Evolutionary conservation across 1,140 invertebrate species (phyloP).

Genomic region (Microplitis mediator): DNA sequence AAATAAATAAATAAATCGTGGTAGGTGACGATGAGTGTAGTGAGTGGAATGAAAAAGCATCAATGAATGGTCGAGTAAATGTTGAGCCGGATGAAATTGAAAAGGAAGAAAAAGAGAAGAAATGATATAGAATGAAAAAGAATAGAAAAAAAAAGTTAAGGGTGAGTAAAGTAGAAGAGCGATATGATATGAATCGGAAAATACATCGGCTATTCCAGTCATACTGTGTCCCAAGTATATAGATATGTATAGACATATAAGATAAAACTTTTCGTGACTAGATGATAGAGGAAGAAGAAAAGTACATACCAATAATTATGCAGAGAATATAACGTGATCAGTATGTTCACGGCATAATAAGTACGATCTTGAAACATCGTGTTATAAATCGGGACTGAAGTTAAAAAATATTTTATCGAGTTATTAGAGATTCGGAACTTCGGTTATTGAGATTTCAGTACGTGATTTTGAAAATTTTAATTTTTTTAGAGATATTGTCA

Average conservation of each 20-base stretch:
- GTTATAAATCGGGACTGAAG: no score
- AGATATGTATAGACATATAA: no score
- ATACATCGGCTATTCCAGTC: conserved; percentile 10
- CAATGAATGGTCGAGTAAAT: no score
- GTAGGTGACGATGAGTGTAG: no score
- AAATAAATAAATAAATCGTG: no score
- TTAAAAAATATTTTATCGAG: background rate
- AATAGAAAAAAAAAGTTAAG: background rate
- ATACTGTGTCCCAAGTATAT: background rate
- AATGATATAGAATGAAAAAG: background rate
- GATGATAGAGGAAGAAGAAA: background rate
- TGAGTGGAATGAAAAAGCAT: no score
- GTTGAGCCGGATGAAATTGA: no score
- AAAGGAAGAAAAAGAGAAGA: background rate
- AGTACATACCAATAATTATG: conserved; percentile 27
- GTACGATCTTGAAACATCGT: background rate
- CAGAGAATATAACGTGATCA: conserved; percentile 17
- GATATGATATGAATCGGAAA: background rate
- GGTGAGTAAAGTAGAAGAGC: background rate
- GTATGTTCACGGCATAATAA: conserved; percentile 21
- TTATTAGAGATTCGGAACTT: no score
- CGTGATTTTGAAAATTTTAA: no score
- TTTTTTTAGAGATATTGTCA: no score
- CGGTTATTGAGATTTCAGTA: no score
- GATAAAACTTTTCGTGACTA: no score